Evolutionary conservation across 2,113 vertebrate species (phyloP), one percentile per base, ranked within the genome.

Genomic region (Condylura cristata): DNA sequence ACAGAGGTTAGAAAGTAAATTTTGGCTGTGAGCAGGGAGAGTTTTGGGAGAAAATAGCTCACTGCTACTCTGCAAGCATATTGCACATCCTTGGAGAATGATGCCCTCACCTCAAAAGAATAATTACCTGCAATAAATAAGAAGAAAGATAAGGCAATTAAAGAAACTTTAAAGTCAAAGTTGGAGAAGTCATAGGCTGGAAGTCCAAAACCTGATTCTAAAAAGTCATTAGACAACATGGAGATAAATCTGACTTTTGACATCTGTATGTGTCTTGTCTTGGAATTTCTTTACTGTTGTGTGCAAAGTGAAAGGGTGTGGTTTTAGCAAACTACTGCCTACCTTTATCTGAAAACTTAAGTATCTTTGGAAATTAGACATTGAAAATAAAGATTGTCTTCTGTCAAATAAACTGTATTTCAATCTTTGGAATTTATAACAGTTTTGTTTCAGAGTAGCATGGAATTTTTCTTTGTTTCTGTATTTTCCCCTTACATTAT

Each of bases 401-500:
- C 58, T 90, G 14, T 75, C 92, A 86, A 53, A 76, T 63, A 93
- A 90, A 44, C 83, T 80, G 84, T 72, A 74, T 94, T 96, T 94
- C 91, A 86, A 91, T 95, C 89, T 93, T 22, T 1, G 9, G 26
- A 95, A 93, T 94, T 89, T 91, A 53, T 32, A 89, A 30, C 83
- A 87, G 56, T 94, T 95, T 94, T 95, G 66, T 94, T 96, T 86
- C 56, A 76, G 32, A 48, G 30, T 87, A 95, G 63, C 75, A 68
- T 85, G 86, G 61, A 89, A 87, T 83, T 95, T 92, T 90, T 58
- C 72, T 86, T 95, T 96, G 89, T 89, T 91, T 96, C 86, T 72
- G 58, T 84, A 72, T 90, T 96, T 95, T 58, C 76, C 30, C 71
- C 66, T 95, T 95, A 94, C 94, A 93, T 96, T 84, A 94, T 86